phyloP scores from a whole-genome alignment of 23 tunicate species.

The Clavelina lepadiformis region DNA sequence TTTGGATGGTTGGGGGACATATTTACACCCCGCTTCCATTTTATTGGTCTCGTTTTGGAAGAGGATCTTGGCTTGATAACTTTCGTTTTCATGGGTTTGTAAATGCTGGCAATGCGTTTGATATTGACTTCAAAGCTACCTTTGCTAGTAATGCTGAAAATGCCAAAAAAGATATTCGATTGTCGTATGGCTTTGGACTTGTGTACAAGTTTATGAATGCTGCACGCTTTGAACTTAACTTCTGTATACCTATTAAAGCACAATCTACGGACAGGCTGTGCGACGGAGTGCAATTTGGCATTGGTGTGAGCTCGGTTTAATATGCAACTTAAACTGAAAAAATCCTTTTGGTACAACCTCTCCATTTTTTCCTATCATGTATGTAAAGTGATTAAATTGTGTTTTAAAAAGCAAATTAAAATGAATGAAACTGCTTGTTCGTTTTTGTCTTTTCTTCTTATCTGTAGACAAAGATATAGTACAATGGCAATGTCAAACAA shows the following conservation, averaged over 20 bases:
- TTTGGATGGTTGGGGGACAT: conserved; percentile 77
- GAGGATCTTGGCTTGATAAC: conserved; percentile 61
- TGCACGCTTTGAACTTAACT: conserved; percentile 77
- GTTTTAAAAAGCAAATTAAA: too few species aligned
- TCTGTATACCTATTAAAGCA: conserved; percentile 57
- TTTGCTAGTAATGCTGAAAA: conserved; percentile 1
- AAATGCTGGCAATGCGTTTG: conserved; percentile 76
- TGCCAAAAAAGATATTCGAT: conserved; percentile 20
- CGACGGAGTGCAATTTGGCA: conserved; percentile 79
- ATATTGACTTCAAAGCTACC: background rate
- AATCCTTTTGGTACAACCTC: too few species aligned
- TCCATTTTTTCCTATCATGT: too few species aligned
- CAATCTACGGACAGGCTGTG: conserved; percentile 33
- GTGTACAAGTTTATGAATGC: conserved; percentile 68
- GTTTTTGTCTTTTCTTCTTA: too few species aligned
- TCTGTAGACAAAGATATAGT: too few species aligned
- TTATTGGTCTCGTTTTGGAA: conserved; percentile 59
- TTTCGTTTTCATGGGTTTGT: conserved; percentile 74
- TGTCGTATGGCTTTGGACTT: conserved; percentile 76
- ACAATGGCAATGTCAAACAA: too few species aligned
- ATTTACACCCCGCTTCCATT: conserved; percentile 82
- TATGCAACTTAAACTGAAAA: background rate
- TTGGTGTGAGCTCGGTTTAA: conserved; percentile 66
- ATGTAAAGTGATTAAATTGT: too few species aligned
- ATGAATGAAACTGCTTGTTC: too few species aligned